Evolutionary conservation across 64 coral and sea anemone species (phyloP).

Genomic region (Exaiptasia diaphana): DNA sequence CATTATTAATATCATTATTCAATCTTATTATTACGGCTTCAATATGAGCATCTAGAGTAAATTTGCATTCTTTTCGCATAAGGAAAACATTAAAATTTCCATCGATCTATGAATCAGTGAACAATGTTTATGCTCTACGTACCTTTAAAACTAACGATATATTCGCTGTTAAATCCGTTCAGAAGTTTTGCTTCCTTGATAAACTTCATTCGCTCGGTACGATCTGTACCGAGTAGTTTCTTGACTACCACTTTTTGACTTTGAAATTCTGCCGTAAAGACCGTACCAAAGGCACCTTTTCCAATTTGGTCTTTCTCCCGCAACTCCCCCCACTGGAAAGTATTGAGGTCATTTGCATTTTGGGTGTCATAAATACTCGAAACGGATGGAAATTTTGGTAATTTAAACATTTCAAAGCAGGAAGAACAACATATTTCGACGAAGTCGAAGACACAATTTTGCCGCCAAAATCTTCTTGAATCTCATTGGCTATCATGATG

Average conservation of each 20-base stretch:
- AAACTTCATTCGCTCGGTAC: neutral
- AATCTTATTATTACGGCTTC: too few relatives aligned
- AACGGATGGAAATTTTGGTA: slow-evolving; percentile 7
- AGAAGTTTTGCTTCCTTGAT: slow-evolving; percentile 32
- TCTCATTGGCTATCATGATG: too few relatives aligned
- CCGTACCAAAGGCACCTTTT: slow-evolving; percentile 14
- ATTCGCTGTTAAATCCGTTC: neutral
- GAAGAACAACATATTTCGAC: too few relatives aligned
- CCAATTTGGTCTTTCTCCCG: slow-evolving; percentile 43
- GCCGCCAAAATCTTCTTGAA: too few relatives aligned
- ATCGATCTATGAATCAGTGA: too few relatives aligned
- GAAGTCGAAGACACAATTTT: too few relatives aligned
- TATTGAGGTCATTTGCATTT: slow-evolving; percentile 19
- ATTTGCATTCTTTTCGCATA: too few relatives aligned
- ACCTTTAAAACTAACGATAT: slow-evolving; percentile 6
- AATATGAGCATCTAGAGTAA: too few relatives aligned
- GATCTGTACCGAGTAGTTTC: neutral
- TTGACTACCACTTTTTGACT: neutral
- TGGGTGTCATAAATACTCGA: neutral
- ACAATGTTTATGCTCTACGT: too few relatives aligned
- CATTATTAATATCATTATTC: too few relatives aligned
- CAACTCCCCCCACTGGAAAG: slow-evolving; percentile 34
- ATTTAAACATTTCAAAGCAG: slow-evolving; percentile 14
- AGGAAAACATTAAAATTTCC: too few relatives aligned
- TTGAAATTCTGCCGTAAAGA: neutral